These are phyloP conservation scores for Papilio gigon DNA, from an alignment of 2,888 invertebrate genomes.

Conservation along the genomic window DNA sequence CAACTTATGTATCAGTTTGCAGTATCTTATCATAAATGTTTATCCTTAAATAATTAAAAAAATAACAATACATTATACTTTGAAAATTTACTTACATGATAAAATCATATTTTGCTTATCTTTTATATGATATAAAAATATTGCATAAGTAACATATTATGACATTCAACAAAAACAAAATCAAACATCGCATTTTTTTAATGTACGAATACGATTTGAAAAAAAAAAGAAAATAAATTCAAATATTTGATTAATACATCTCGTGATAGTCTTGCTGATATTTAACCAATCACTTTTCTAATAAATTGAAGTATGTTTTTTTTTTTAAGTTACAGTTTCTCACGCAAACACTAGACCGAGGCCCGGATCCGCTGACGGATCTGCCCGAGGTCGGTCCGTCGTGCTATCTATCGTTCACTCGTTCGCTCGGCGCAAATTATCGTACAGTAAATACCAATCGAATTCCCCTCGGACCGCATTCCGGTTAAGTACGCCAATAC, in stretches of 20 bases:
- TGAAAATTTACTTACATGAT: neutral
- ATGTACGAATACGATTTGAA: too few species aligned
- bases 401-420: conserved; percentile 32
- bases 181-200: too few species aligned
- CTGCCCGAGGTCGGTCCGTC: conserved; percentile 56
- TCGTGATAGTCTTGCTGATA: too few species aligned
- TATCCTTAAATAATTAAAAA: neutral
- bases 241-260: too few species aligned
- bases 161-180: too few species aligned
- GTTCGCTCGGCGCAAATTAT: conserved; percentile 30
- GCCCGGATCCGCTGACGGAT: conserved; percentile 55
- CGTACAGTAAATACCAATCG: conserved; percentile 26
- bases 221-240: too few species aligned
- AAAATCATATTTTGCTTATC: too few species aligned
- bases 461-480: conserved; percentile 37
- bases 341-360: conserved; percentile 35
- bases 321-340: too few species aligned
- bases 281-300: too few species aligned
- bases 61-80: neutral
- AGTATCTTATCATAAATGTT: conserved; percentile 1
- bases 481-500: conserved; percentile 34
- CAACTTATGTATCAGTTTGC: neutral
- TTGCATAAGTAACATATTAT: too few species aligned
- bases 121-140: too few species aligned
- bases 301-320: neutral